Conservation (phyloP, 2,113 vertebrate species). For the Gnathonemus longibarbis region DNA sequence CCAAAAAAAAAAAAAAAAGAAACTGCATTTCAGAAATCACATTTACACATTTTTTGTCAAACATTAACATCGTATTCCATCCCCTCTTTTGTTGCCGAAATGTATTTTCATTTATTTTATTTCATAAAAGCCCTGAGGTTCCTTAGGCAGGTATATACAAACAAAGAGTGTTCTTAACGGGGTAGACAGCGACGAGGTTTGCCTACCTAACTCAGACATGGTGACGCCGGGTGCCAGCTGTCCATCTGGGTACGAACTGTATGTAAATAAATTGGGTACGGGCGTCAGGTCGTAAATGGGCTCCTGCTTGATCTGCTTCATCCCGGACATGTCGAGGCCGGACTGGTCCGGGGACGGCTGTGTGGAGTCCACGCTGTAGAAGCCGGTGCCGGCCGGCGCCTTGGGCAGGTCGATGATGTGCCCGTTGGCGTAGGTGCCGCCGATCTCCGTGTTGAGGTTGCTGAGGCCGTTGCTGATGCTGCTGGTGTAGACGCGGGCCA, state of each 20-base stretch:
- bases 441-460: constrained; percentile 78
- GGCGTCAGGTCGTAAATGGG: constrained; percentile 96
- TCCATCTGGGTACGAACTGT: constrained; percentile 87
- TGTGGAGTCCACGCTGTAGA: constrained; percentile 88
- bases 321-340: constrained; percentile 93
- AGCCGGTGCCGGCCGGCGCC: constrained; percentile 67
- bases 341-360: constrained; percentile 97
- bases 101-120: not conserved
- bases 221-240: constrained; percentile 81
- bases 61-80: not conserved
- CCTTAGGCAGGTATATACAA: not conserved
- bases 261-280: constrained; percentile 95
- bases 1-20: not conserved
- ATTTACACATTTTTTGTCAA: not conserved
- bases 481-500: constrained; percentile 82
- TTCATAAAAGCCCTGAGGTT: not conserved
- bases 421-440: constrained; percentile 82
- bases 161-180: not conserved
- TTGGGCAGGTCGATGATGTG: constrained; percentile 90
- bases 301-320: constrained; percentile 99
- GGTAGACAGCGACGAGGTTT: not conserved
- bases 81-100: not conserved
- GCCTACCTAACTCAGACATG: constrained; percentile 91
- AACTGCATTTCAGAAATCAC: not conserved
- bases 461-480: constrained; percentile 82